Conservation (phyloP, 2,797 vertebrate genomes). For the Hippocampus kuda region DNA sequence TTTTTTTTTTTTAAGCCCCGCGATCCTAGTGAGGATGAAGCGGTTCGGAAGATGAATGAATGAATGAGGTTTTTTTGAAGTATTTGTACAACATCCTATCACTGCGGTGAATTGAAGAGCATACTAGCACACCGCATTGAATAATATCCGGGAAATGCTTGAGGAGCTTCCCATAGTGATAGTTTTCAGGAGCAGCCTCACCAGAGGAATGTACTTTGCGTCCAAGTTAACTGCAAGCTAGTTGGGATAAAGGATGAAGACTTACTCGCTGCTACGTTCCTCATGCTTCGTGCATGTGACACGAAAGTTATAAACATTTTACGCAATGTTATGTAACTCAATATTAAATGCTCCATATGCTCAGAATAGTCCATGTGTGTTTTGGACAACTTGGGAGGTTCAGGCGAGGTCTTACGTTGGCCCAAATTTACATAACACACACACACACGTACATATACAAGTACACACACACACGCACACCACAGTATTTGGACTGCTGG, state of each 20-base stretch:
- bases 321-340: not conserved
- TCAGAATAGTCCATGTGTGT: not conserved
- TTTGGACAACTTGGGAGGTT: constrained; percentile 17
- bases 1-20: too few species aligned
- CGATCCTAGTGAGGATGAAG: too few species aligned
- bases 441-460: too few species aligned
- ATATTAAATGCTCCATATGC: not conserved
- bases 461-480: constrained; percentile 3
- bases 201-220: constrained; percentile 49
- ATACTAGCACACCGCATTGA: not conserved
- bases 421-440: not conserved
- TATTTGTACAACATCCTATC: too few species aligned
- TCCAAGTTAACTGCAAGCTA: constrained; percentile 35
- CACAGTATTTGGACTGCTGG: constrained; percentile 9
- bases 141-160: not conserved
- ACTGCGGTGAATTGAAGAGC: too few species aligned
- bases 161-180: not conserved
- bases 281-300: constrained; percentile 13
- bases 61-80: too few species aligned
- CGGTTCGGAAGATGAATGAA: too few species aligned
- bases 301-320: not conserved
- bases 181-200: constrained; percentile 27
- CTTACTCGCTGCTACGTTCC: constrained; percentile 44
- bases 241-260: constrained; percentile 35
- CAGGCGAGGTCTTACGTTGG: constrained; percentile 27